Conservation (phyloP, 1,140 invertebrate genomes). For the Orussus abietinus region DNA sequence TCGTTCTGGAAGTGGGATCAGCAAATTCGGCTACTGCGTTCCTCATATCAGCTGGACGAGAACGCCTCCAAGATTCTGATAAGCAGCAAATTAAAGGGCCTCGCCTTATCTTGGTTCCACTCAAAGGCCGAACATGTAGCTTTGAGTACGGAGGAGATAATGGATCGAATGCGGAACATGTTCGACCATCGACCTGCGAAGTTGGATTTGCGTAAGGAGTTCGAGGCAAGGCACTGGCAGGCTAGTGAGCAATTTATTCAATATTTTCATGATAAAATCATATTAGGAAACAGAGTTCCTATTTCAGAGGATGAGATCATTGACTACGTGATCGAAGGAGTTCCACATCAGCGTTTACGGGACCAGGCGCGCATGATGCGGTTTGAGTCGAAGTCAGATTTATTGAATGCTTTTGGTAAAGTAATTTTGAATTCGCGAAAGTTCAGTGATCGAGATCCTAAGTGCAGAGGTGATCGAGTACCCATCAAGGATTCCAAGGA, state of each 20-base stretch:
- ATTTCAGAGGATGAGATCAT: too few species aligned
- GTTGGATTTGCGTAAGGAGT: background rate
- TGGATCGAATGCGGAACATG: background rate
- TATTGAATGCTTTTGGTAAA: too few species aligned
- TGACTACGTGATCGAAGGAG: too few species aligned
- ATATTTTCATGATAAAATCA: too few species aligned
- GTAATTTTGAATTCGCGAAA: too few species aligned
- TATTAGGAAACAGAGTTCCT: too few species aligned
- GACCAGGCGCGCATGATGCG: too few species aligned
- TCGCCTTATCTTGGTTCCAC: slow-evolving; percentile 7
- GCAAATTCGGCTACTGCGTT: background rate
- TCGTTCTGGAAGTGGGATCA: background rate
- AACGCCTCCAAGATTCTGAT: background rate
- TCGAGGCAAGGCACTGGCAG: background rate
- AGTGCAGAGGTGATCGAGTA: too few species aligned
- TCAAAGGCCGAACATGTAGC: slow-evolving; percentile 4
- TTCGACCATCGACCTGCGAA: slow-evolving; percentile 6
- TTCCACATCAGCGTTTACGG: too few species aligned
- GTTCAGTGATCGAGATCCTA: too few species aligned
- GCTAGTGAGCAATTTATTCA: background rate
- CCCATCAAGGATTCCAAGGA: too few species aligned
- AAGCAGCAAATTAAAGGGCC: background rate
- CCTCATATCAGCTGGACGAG: slow-evolving; percentile 3
- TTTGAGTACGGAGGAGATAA: background rate
- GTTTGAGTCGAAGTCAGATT: too few species aligned